Base-by-base conservation (phyloP, 2,113 vertebrate genomes). In the Chionomys nivalis region DNA sequence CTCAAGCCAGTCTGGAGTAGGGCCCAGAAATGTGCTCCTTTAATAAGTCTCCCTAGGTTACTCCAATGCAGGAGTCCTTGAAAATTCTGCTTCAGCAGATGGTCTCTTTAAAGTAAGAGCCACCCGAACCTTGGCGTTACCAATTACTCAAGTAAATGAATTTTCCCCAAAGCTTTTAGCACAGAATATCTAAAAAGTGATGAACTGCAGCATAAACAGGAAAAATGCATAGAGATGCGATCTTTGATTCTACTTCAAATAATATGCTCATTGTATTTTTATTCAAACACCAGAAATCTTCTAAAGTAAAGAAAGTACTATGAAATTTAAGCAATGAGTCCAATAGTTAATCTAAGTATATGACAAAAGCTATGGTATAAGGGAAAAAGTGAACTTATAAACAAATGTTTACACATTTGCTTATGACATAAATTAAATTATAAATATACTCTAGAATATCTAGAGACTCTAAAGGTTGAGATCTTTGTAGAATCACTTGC, bases 11-110 rank as follows among this genome's bases (percentile, higher is more conserved):
- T 87, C 86, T 96, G 94, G 89, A 96, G 66, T 61, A 90, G 44
- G 72, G 89, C 94, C 91, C 82, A 95, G 91, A 97, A 97, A 89
- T 33, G 36, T 93, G 70, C 21, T 96, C 83, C 79, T 94, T 95
- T 94, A 96, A 96, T 96, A 92, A 94, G 61, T 14, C 72, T 96
- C 77, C 66, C 87, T 76, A 92, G 88, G 79, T 83, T 63, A 65
- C 58, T 85, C 49, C n/a, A 88, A 63, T 10, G 28, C 63, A 88
- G 76, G 66, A 21, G 7, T 85, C 44, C 92, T 70, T 86, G 52
- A 39, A 95, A 96, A 92, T 63, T 93, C 24, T 89, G 42, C 61
- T 89, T 63, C 76, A 92, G 76, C 96, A 97, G 94, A 94, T 73
- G 65, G 72, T 88, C 90, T 91, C 77, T 81, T 91, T 68, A 75